A percentile compares a stretch with the other conserved stretches of the same genome.
These are phyloP conservation scores for Cantharis rustica DNA, from an alignment of 2,888 invertebrate species.

Conservation along the genomic window DNA sequence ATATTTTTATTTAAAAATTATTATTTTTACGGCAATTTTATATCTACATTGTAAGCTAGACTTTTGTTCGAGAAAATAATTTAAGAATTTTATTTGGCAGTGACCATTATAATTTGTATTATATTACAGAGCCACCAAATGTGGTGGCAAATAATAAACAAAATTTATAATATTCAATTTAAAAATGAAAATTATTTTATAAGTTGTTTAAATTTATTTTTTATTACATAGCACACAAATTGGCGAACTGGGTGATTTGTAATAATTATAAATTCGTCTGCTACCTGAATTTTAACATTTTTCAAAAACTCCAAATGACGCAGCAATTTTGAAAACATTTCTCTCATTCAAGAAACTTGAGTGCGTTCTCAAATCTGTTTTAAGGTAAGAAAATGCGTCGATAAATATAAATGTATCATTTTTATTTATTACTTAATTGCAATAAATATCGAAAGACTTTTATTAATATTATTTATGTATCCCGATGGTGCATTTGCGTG, in stretches of 20 bases:
- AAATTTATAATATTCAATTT: not conserved
- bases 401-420: not conserved
- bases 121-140: not conserved
- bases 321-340: not conserved
- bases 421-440: constrained; percentile 1
- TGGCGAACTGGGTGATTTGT: too few species aligned
- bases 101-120: not conserved
- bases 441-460: constrained; percentile 1
- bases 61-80: not conserved
- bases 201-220: not conserved
- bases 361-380: not conserved
- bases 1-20: not conserved
- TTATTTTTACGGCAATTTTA: not conserved
- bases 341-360: not conserved
- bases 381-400: not conserved
- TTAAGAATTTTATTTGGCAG: not conserved
- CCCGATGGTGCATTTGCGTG: constrained; percentile 31
- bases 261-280: not conserved
- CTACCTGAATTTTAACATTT: not conserved
- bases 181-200: not conserved
- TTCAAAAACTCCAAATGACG: not conserved
- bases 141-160: not conserved
- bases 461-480: constrained; percentile 3
- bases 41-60: not conserved
- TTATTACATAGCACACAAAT: not conserved